A percentile compares a stretch with the other conserved stretches of the same genome.
Evolutionary conservation across 53 echinoderm and acorn worm species (phyloP).

Genomic region (Echinometra lucunter): DNA sequence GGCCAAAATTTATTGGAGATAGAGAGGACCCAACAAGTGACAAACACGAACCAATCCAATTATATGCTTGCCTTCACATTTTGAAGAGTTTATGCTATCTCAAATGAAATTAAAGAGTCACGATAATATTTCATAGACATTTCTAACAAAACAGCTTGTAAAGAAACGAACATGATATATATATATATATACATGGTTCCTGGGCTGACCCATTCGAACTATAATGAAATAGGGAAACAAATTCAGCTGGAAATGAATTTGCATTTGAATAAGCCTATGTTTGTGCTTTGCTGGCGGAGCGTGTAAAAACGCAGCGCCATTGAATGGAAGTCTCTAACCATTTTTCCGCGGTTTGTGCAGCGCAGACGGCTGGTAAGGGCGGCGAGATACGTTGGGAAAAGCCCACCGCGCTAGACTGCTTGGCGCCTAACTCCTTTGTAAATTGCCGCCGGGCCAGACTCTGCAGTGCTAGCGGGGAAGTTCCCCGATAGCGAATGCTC

Average conservation of each 20-base stretch:
- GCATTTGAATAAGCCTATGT: conserved; percentile 1
- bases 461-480: neutral
- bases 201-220: neutral
- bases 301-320: neutral
- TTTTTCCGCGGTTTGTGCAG: conserved; percentile 16
- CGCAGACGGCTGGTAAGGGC: neutral
- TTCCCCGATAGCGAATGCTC: conserved; percentile 38
- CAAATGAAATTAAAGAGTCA: conserved; percentile 14
- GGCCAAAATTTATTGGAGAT: conserved; percentile 15
- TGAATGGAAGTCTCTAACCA: conserved; percentile 33
- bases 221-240: neutral
- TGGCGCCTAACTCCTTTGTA: conserved; percentile 56
- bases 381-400: conserved; percentile 39
- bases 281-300: conserved; percentile 5
- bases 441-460: conserved; percentile 40
- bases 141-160: neutral
- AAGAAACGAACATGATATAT: neutral
- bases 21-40: conserved; percentile 22
- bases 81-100: neutral
- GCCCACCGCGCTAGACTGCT: conserved; percentile 50
- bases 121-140: neutral
- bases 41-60: conserved; percentile 17
- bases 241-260: conserved; percentile 10
- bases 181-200: neutral
- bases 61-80: conserved; percentile 31